A percentile compares a stretch with the other conserved stretches of the same genome.
Conservation (phyloP, 2,888 invertebrate genomes). For the Pantelozetes paolii region DNA sequence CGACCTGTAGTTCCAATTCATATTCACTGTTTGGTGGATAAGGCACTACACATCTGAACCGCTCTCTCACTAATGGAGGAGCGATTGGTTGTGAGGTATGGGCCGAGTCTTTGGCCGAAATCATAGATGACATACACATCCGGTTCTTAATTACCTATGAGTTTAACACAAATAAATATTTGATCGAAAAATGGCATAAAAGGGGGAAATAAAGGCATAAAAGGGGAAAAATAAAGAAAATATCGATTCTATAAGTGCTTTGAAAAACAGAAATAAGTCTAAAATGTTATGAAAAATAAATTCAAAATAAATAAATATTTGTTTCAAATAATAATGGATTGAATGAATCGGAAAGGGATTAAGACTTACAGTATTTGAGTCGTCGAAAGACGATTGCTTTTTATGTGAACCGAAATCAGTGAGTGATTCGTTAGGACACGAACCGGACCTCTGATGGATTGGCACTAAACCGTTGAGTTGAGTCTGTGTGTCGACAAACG, state of each 20-base stretch:
- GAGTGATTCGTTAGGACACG: slow-evolving; percentile 82
- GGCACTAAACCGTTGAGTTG: slow-evolving; percentile 29
- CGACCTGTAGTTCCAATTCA: slow-evolving; percentile 81
- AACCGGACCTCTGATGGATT: slow-evolving; percentile 68
- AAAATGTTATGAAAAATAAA: too few relatives aligned
- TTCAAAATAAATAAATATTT: too few relatives aligned
- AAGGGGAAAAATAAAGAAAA: too few relatives aligned
- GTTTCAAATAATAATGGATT: neutral
- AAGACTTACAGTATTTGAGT: slow-evolving; percentile 31
- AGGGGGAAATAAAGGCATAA: neutral
- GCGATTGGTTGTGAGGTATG: neutral
- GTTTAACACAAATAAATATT: neutral
- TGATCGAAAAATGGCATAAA: neutral
- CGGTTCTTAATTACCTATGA: slow-evolving; percentile 26
- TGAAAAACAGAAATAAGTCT: too few relatives aligned
- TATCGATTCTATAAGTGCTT: too few relatives aligned
- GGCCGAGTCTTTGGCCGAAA: neutral
- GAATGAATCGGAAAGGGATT: neutral
- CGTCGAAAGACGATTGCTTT: slow-evolving; percentile 26
- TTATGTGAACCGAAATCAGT: slow-evolving; percentile 36
- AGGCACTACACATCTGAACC: slow-evolving; percentile 85
- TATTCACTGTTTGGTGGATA: slow-evolving; percentile 92
- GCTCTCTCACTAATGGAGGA: slow-evolving; percentile 45
- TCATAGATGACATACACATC: neutral
- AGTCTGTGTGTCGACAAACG: slow-evolving; percentile 47